Evolutionary conservation across 2,797 vertebrate genomes (phyloP), one percentile per base, ranked within the genome.

Genomic region (Falco biarmicus): DNA sequence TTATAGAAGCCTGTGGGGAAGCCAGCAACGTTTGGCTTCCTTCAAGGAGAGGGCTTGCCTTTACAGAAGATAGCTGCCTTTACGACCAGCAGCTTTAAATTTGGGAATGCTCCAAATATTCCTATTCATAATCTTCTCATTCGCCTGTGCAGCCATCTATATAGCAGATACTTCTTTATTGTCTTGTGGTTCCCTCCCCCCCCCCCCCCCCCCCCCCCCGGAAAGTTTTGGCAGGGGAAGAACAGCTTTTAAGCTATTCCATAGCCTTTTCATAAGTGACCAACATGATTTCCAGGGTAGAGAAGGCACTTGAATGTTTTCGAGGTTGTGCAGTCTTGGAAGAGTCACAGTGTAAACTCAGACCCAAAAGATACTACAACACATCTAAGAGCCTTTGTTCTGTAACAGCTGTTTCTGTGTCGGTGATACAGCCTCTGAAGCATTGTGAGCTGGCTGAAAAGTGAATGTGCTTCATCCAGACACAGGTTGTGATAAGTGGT

Each of bases 151-250:
- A 64, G 26, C 11, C 20, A 14, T 31, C 29, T 60, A 13, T 73
- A 29, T 3, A 57, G 45, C 24, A 83, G 53, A 50, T 78, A 10
- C 1, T 48, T 61, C 79, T 61, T 43, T 63, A 15, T 21, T 50
- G 4, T 2, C 5, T 12, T 34, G 7, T 16, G 39, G 39, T 31
- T 8, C 6, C 34, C 34, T 10, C 34, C 34, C 34, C 45, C 13
- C 6, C 5, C 14, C n/a, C 28, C 6, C 3, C 2, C 41, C 45
- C 73, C 53, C 4, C 9, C 13, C 6, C 5, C 14, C 13, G 25
- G 4, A 37, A 57, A 28, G 19, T 51, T 88, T 75, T 65, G 84
- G 18, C 32, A 50, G 28, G 6, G 5, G 57, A 89, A 61, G 22
- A 74, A n/a, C 37, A 90, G 15, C 14, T 83, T 77, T 84, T 68